Evolutionary conservation across 2,888 invertebrate genomes (phyloP).

Genomic region (Drosophila maculinotata): DNA sequence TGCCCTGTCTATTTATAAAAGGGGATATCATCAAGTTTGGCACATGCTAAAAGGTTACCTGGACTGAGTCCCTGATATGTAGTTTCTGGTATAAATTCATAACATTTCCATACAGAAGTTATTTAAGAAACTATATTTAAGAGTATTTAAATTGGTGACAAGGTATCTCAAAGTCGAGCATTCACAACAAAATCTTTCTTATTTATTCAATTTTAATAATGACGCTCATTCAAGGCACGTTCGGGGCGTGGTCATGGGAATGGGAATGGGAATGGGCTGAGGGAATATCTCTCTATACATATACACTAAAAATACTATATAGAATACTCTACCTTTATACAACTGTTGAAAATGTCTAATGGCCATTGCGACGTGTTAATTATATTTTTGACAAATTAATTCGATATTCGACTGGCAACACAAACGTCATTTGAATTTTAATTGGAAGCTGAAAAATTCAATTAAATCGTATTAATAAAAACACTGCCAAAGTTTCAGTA

Average conservation of each 20-base stretch:
- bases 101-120: no score
- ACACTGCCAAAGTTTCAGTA: no score
- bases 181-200: not conserved
- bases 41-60: no score
- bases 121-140: no score
- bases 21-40: not conserved
- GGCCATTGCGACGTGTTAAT: constrained; percentile 47
- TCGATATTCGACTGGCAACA: constrained; percentile 42
- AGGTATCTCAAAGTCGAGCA: constrained; percentile 1
- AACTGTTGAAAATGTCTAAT: not conserved
- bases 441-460: constrained; percentile 15
- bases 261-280: constrained; percentile 24
- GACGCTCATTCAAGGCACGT: constrained; percentile 45
- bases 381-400: constrained; percentile 58
- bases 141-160: not conserved
- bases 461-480: not conserved
- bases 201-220: constrained; percentile 40
- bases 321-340: constrained; percentile 12
- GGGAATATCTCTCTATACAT: not conserved
- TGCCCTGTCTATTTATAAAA: not conserved
- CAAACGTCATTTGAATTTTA: constrained; percentile 34
- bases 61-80: no score
- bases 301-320: constrained; percentile 1
- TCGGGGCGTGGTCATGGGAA: constrained; percentile 28
- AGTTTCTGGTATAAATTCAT: not conserved